A percentile compares a stretch with the other conserved stretches of the same genome.
Conservation (phyloP, 2,797 vertebrate species). For the Microctenopoma lineatum region DNA sequence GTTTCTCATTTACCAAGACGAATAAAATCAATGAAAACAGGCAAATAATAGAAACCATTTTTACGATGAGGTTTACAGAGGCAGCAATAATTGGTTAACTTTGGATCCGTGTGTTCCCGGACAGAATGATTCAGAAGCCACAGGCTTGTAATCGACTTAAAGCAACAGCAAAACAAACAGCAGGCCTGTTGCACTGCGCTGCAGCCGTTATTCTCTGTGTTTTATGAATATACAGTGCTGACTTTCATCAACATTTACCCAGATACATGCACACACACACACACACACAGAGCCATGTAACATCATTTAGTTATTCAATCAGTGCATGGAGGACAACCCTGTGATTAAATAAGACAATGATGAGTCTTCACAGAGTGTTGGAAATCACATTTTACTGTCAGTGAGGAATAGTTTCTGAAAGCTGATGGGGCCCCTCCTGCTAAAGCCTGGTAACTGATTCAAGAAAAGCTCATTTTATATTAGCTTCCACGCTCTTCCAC, state of each 20-base stretch:
- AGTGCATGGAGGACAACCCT: conserved; percentile 40
- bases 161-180: conserved; percentile 51
- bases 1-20: conserved; percentile 33
- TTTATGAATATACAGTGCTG: conserved; percentile 42
- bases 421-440: conserved; percentile 33
- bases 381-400: conserved; percentile 76
- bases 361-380: conserved; percentile 74
- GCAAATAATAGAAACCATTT: conserved; percentile 54
- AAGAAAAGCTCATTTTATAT: conserved; percentile 26
- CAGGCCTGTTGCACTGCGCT: conserved; percentile 59
- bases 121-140: conserved; percentile 57
- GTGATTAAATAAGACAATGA: conserved; percentile 70
- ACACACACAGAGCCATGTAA: conserved; percentile 34
- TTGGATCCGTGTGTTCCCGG: conserved; percentile 48
- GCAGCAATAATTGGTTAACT: conserved; percentile 52
- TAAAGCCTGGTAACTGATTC: conserved; percentile 23
- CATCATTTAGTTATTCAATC: conserved; percentile 55
- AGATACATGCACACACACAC: conserved; percentile 3
- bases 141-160: conserved; percentile 73
- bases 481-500: conserved; percentile 8
- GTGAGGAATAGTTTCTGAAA: conserved; percentile 68
- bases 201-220: conserved; percentile 13
- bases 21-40: conserved; percentile 49
- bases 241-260: conserved; percentile 28
- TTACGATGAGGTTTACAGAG: conserved; percentile 53